Percentiles rank a stretch among this genome's conserved stretches.
These are phyloP conservation scores for Endotricha flammealis DNA, from an alignment of 2,888 invertebrate genomes.

Conservation along the genomic window DNA sequence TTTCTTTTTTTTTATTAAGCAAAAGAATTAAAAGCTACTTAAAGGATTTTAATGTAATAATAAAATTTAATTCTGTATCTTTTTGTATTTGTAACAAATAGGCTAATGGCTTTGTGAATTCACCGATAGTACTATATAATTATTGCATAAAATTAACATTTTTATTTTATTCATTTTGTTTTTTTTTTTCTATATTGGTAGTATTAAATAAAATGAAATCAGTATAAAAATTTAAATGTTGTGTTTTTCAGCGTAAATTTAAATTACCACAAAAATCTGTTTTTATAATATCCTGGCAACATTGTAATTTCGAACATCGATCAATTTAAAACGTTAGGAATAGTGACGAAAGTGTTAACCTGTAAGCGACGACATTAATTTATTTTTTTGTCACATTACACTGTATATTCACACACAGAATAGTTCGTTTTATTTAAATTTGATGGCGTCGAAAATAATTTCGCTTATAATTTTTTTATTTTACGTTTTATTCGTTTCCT, in stretches of 20 bases:
- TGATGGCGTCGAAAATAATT: slow-evolving; percentile 7
- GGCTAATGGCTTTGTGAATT: background rate
- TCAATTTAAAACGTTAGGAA: no score
- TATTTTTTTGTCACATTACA: background rate
- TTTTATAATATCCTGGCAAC: background rate
- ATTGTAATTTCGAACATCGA: no score
- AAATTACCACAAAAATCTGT: no score
- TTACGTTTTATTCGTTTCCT: slow-evolving; percentile 5
- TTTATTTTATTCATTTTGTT: background rate
- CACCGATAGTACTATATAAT: no score
- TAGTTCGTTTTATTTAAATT: no score
- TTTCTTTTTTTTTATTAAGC: slow-evolving; percentile 61
- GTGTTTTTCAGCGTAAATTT: no score
- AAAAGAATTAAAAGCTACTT: slow-evolving; percentile 47
- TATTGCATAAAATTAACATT: no score
- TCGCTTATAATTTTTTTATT: no score
- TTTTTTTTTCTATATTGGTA: background rate
- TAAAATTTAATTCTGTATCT: slow-evolving; percentile 34
- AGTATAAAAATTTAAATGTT: no score
- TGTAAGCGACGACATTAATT: no score
- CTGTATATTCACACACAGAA: slow-evolving; percentile 4
- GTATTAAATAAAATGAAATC: no score
- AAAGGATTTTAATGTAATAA: slow-evolving; percentile 52
- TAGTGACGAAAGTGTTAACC: no score
- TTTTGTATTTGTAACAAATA: slow-evolving; percentile 13